These are phyloP conservation scores for Labia minor DNA, from an alignment of 2,888 invertebrate genomes.

Conservation along the genomic window DNA sequence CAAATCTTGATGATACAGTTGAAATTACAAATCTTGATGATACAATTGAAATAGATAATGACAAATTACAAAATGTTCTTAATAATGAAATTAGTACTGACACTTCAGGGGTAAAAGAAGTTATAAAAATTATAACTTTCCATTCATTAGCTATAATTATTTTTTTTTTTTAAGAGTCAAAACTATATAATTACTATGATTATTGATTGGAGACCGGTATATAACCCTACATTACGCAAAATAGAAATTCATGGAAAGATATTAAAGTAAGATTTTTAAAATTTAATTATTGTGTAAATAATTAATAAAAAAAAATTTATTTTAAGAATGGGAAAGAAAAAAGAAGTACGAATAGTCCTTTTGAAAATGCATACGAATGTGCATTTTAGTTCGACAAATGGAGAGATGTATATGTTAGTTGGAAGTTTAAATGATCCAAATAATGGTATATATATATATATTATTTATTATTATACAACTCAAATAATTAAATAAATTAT, in stretches of 20 bases:
- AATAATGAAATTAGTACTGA: no score
- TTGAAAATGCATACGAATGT: neutral
- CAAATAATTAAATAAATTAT: neutral
- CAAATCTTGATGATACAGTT: no score
- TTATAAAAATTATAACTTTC: no score
- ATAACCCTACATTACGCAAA: neutral
- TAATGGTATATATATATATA: neutral
- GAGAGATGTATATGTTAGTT: neutral
- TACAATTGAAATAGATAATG: no score
- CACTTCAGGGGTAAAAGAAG: no score
- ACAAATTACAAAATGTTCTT: no score
- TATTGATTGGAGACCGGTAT: neutral
- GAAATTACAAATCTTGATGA: no score
- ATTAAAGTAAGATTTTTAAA: neutral
- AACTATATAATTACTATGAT: neutral
- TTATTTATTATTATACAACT: neutral
- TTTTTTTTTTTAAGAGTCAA: neutral
- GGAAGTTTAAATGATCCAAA: neutral
- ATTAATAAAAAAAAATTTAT: neutral
- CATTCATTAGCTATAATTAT: neutral
- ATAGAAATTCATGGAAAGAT: neutral
- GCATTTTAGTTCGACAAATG: neutral
- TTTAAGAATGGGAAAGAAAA: neutral
- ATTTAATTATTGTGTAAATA: neutral
- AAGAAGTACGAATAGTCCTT: neutral